Base-by-base conservation (phyloP, 2,888 invertebrate species). In the Hololepta plana region DNA sequence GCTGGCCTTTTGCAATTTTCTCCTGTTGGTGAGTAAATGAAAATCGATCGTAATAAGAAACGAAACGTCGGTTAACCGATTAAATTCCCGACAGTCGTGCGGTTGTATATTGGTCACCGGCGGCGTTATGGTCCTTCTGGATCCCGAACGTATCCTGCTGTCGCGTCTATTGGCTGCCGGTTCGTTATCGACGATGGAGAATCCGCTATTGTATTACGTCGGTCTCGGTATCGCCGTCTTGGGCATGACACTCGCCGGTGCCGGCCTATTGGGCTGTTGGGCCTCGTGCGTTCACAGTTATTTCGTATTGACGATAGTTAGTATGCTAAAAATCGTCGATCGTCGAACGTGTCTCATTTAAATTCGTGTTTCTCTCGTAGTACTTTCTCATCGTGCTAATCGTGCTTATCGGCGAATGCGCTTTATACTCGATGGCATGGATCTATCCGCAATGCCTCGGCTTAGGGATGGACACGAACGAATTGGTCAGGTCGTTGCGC, bases 361-460 rank as follows among this genome's bases (percentile, higher is more conserved):
- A 12, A 10, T 12, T 24, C 6, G 12, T 25, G 12, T 33, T 32
- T 38, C 33, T 31, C 32, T 57, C 57, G 13, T 57, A 77, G 67
- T 82, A 82, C 42, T 72, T 82, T 40, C 50, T 76, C 28, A 52
- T 72, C 22, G 69, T 82, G 15, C 57, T 77, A 24, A 43, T 67
- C 3, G 56, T 81, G 19, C 53, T 82, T 14, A 44, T 79, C 15
- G 64, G 69, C 23, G 75, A 79, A 49, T 73, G 76, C 34, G 69
- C 70, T 4, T 59, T 73, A 4, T 80, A 79, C 28, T 64, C 72
- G 23, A 50, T 73, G 33, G 72, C 73, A 2, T 71, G 73, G 29
- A 59, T 74, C 23, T 82, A 80, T 74, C 81, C 81, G 12, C 70
- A 77, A 36, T 73, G 80, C 42, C 52, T 76, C 31, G 81, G 81